Conservation (phyloP, 2,113 vertebrate species). For the Serilophus lunatus region DNA sequence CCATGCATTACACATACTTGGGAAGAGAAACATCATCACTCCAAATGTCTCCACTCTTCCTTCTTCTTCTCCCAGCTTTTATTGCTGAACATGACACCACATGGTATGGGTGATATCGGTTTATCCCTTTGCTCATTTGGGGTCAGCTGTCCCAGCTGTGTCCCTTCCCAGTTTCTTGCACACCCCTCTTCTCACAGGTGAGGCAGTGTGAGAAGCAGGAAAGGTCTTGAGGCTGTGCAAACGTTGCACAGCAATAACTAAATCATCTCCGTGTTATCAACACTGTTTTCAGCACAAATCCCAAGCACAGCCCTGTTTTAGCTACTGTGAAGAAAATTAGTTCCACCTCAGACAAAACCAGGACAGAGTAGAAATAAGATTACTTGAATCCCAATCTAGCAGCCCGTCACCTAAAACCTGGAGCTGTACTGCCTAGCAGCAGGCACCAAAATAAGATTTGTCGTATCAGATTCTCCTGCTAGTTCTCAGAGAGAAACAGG, state of each 20-base stretch:
- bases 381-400: neutral
- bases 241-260: neutral
- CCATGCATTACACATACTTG: accelerated
- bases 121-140: neutral
- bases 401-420: neutral
- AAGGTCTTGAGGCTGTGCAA: neutral
- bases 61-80: neutral
- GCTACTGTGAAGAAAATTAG: neutral
- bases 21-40: neutral
- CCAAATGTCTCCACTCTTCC: neutral
- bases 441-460: neutral
- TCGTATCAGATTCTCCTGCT: neutral
- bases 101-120: neutral
- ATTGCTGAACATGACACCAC: neutral
- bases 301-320: neutral
- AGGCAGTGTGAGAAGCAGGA: neutral
- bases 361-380: neutral
- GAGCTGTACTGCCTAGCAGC: neutral
- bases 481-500: neutral
- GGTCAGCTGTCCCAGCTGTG: neutral
- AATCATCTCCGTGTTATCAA: slow-evolving; percentile 5
- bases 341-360: neutral
- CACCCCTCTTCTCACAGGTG: neutral
- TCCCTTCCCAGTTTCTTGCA: neutral
- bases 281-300: neutral